phyloP scores from a whole-genome alignment of 1,140 invertebrate genomes.

The Brachionus paranguensis region DNA sequence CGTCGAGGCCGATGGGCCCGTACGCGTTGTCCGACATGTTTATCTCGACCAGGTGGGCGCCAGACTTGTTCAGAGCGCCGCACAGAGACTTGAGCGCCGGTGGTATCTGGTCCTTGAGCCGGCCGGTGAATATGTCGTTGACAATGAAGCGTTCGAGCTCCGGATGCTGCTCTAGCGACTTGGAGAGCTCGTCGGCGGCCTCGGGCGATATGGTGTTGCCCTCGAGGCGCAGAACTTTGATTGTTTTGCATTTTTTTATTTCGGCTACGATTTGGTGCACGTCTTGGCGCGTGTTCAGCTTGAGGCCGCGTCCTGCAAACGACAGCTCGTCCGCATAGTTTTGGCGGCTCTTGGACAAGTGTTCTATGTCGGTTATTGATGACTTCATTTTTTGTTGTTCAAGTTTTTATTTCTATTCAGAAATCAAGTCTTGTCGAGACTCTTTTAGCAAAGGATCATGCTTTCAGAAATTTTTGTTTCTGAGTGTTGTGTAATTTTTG shows the following conservation, averaged over 20 bases:
- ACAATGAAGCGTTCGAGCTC: conserved; percentile 61
- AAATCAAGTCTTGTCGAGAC: not conserved
- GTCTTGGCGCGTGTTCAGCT: conserved; percentile 5
- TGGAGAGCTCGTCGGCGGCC: conserved; percentile 74
- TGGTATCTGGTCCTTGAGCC: conserved; percentile 90
- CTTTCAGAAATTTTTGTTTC: not conserved
- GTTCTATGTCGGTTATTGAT: conserved; percentile 24
- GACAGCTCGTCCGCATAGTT: not conserved
- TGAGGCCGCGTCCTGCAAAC: not conserved
- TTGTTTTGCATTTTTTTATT: conserved; percentile 64
- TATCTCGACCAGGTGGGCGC: conserved; percentile 72
- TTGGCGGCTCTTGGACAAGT: conserved; percentile 10
- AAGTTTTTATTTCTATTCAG: not conserved
- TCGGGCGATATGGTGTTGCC: conserved; percentile 86
- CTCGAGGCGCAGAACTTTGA: conserved; percentile 70
- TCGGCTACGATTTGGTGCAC: not conserved
- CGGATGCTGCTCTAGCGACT: conserved; percentile 68
- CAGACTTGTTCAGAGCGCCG: conserved; percentile 69
- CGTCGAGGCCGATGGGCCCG: conserved; percentile 86
- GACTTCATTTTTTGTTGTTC: conserved; percentile 5
- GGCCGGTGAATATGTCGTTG: conserved; percentile 87
- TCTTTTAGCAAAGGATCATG: not conserved
- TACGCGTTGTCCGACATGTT: conserved; percentile 97
- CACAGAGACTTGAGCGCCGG: conserved; percentile 61
- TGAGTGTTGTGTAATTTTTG: not conserved